Percentiles rank a stretch among this genome's conserved stretches.
phyloP scores from a whole-genome alignment of 2,797 vertebrate genomes.

The Lemur catta region DNA sequence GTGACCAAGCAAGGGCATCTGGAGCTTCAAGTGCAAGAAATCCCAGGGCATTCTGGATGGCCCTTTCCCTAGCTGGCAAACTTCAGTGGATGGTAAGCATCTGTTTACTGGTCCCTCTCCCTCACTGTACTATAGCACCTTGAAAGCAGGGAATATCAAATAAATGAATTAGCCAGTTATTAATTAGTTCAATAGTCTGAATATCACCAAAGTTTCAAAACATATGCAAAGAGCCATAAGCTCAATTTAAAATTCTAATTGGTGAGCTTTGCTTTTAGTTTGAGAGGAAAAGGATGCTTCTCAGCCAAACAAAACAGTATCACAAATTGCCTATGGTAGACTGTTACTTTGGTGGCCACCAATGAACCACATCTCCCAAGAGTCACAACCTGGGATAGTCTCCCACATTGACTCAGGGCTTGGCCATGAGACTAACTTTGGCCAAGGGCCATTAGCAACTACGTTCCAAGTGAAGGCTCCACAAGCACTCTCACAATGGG shows the following conservation, averaged over 20 bases:
- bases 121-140: not conserved
- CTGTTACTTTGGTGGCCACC: not conserved
- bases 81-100: not conserved
- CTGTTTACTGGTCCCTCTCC: not conserved
- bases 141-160: not conserved
- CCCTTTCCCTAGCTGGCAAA: not conserved
- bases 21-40: not conserved
- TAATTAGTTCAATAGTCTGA: not conserved
- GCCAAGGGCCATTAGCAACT: not conserved
- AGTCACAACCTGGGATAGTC: not conserved
- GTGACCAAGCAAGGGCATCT: not conserved
- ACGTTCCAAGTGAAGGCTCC: not conserved
- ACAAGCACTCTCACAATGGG: not conserved
- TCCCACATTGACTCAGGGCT: not conserved
- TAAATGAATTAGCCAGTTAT: not conserved
- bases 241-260: not conserved
- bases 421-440: not conserved
- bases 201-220: not conserved
- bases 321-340: not conserved
- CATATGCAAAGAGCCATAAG: not conserved
- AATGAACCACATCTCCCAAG: not conserved
- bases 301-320: not conserved
- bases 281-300: not conserved
- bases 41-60: not conserved
- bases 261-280: not conserved